phyloP scores from a whole-genome alignment of 2,113 vertebrate species.

The Carollia perspicillata region DNA sequence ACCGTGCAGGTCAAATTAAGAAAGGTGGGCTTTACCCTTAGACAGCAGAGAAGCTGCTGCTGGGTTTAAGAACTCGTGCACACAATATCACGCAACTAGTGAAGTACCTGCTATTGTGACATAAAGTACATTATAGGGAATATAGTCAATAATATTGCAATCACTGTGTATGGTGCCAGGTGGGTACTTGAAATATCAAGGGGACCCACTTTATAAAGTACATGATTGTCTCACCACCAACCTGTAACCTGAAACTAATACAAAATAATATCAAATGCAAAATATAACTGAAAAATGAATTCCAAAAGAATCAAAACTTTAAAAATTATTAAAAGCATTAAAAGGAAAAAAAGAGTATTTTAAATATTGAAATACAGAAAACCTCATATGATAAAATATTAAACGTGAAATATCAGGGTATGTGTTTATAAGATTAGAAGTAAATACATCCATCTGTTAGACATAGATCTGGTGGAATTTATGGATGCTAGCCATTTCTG shows the following conservation, averaged over 20 bases:
- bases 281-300: not conserved
- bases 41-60: not conserved
- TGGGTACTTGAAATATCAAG: not conserved
- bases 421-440: not conserved
- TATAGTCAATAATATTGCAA: not conserved
- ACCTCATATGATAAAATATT: not conserved
- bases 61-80: not conserved
- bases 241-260: not conserved
- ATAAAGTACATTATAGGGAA: not conserved
- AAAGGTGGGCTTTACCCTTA: not conserved
- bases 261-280: not conserved
- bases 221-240: not conserved
- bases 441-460: not conserved
- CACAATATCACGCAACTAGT: not conserved
- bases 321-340: not conserved
- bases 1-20: not conserved
- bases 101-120: not conserved
- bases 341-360: not conserved
- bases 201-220: not conserved
- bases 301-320: not conserved
- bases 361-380: not conserved
- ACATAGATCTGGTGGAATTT: not conserved
- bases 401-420: not conserved
- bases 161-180: not conserved
- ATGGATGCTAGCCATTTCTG: not conserved